phyloP scores from a whole-genome alignment of 92 coral and sea anemone species.

The Blastomussa wellsi region DNA sequence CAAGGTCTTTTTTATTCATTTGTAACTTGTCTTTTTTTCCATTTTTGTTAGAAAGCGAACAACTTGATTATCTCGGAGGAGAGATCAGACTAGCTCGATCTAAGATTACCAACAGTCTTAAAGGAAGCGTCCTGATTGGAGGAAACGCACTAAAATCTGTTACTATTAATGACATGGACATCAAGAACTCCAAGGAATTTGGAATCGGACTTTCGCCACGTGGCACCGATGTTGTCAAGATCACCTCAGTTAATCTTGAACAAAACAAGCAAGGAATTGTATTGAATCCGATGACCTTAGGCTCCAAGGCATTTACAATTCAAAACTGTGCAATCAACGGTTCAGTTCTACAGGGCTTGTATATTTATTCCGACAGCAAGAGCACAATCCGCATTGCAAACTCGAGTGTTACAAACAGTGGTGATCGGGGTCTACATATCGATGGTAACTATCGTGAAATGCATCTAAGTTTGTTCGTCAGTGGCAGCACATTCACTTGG shows the following conservation, averaged over 20 bases:
- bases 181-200: conserved; percentile 29
- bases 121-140: conserved; percentile 33
- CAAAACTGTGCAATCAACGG: conserved; percentile 40
- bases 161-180: conserved; percentile 2
- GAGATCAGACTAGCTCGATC: conserved; percentile 11
- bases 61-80: conserved; percentile 4
- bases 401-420: conserved; percentile 53
- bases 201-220: conserved; percentile 21
- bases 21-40: too few relatives aligned
- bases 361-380: conserved; percentile 7
- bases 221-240: not conserved
- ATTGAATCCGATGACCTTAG: conserved; percentile 18
- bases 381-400: conserved; percentile 35
- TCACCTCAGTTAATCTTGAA: conserved; percentile 4
- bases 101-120: conserved; percentile 9
- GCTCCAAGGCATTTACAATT: not conserved
- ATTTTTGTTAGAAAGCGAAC: not conserved
- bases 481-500: conserved; percentile 40
- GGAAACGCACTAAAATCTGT: conserved; percentile 34
- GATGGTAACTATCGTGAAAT: conserved; percentile 6
- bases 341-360: conserved; percentile 37
- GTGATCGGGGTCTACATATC: conserved; percentile 39
- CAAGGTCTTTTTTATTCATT: too few relatives aligned
- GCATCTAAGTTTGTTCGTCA: conserved; percentile 7
- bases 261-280: conserved; percentile 40